These are phyloP conservation scores for Scomberomorus guttatus DNA, from an alignment of 2,797 vertebrate genomes.

Conservation along the genomic window DNA sequence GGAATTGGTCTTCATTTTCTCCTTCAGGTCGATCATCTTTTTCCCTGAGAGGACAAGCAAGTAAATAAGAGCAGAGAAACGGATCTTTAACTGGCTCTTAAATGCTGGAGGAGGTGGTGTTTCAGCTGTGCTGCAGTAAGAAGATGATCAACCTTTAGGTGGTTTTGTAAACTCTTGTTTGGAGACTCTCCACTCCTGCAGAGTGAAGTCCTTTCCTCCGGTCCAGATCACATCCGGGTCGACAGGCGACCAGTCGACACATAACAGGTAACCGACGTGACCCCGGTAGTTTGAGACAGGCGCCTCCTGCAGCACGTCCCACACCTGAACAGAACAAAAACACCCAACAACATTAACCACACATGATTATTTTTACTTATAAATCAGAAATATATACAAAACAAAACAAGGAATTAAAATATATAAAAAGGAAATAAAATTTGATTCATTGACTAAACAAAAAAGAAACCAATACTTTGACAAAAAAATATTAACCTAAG, in stretches of 20 bases:
- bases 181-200: conserved; percentile 92
- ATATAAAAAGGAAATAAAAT: too few relatives aligned
- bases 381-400: too few relatives aligned
- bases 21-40: conserved; percentile 90
- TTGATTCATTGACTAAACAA: too few relatives aligned
- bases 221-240: conserved; percentile 93
- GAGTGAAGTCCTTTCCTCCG: conserved; percentile 95
- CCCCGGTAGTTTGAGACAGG: conserved; percentile 93
- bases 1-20: conserved; percentile 88
- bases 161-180: conserved; percentile 92
- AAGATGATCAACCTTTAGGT: conserved; percentile 88
- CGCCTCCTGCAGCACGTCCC: conserved; percentile 92
- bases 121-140: too few relatives aligned
- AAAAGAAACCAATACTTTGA: too few relatives aligned
- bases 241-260: conserved; percentile 93
- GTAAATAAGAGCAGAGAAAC: too few relatives aligned
- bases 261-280: conserved; percentile 92
- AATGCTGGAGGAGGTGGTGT: not conserved
- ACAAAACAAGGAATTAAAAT: too few relatives aligned
- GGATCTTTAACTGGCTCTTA: not conserved
- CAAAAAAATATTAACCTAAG: too few relatives aligned
- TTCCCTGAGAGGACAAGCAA: conserved; percentile 87
- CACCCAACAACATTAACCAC: not conserved
- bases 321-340: conserved; percentile 85
- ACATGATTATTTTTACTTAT: too few relatives aligned